Evolutionary conservation across 2,888 invertebrate species (phyloP).

Genomic region (Lithosia quadra): DNA sequence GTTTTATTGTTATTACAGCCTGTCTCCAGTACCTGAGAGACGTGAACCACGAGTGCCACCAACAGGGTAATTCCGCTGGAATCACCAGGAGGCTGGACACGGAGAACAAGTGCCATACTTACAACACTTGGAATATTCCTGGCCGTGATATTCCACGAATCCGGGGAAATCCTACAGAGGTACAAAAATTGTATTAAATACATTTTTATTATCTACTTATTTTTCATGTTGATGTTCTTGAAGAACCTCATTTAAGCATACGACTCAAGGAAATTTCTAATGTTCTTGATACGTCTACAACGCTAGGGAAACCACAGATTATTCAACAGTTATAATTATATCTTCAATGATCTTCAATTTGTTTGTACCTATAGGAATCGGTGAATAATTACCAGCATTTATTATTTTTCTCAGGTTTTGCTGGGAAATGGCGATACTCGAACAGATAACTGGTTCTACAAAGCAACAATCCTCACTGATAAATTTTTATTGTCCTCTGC

Average conservation of each 20-base stretch:
- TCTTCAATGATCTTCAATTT: too few relatives aligned
- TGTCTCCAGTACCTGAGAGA: slow-evolving; percentile 33
- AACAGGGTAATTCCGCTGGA: slow-evolving; percentile 23
- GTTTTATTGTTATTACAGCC: slow-evolving; percentile 20
- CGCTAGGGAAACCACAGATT: too few relatives aligned
- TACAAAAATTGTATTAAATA: too few relatives aligned
- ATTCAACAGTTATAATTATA: too few relatives aligned
- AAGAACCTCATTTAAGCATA: too few relatives aligned
- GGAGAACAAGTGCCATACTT: slow-evolving; percentile 28
- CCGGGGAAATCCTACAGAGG: slow-evolving; percentile 31
- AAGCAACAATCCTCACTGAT: slow-evolving; percentile 50
- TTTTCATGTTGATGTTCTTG: too few relatives aligned
- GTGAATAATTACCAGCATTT: background rate
- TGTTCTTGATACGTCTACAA: too few relatives aligned
- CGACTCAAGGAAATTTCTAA: too few relatives aligned
- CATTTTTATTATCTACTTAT: too few relatives aligned
- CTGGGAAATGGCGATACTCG: slow-evolving; percentile 40
- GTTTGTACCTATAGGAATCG: too few relatives aligned
- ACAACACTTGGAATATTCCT: slow-evolving; percentile 13
- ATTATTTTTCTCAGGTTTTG: slow-evolving; percentile 40
- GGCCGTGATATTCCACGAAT: slow-evolving; percentile 5
- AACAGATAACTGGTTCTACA: slow-evolving; percentile 20
- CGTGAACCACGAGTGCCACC: slow-evolving; percentile 23
- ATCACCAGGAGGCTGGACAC: background rate
- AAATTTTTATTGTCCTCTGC: slow-evolving; percentile 49